Conservation (phyloP, 1,140 invertebrate genomes). For the Euwallacea fornicatus region DNA sequence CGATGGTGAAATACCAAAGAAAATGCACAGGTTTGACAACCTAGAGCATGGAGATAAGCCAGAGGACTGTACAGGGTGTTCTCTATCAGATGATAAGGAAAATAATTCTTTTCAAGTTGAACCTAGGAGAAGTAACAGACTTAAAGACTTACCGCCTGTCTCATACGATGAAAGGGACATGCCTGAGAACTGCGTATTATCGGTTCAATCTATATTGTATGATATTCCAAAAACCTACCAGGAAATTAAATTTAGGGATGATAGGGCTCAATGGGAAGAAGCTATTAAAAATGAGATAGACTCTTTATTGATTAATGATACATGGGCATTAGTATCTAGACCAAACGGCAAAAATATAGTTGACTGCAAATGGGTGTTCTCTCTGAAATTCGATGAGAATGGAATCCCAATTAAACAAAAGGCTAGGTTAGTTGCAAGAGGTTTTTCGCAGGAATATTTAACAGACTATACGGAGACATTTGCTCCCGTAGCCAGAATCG, state of each 20-base stretch:
- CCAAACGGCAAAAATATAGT: slow-evolving; percentile 53
- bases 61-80: too few relatives aligned
- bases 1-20: too few relatives aligned
- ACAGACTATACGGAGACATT: slow-evolving; percentile 37
- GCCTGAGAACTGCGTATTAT: not conserved
- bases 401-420: slow-evolving; percentile 52
- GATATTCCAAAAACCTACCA: slow-evolving; percentile 8
- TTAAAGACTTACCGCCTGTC: slow-evolving; percentile 11
- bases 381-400: slow-evolving; percentile 47
- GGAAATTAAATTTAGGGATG: slow-evolving; percentile 46
- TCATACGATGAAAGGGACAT: not conserved
- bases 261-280: slow-evolving; percentile 48
- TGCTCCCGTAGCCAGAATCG: slow-evolving; percentile 37
- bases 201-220: not conserved
- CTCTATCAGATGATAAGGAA: too few relatives aligned
- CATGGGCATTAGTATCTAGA: slow-evolving; percentile 51
- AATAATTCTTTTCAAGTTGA: not conserved
- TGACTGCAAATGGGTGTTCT: slow-evolving; percentile 51
- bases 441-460: slow-evolving; percentile 50
- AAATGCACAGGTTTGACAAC: too few relatives aligned
- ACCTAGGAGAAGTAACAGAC: slow-evolving; percentile 23
- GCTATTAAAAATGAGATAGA: slow-evolving; percentile 52
- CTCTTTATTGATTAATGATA: slow-evolving; percentile 51
- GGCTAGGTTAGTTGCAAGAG: slow-evolving; percentile 52
- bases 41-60: too few relatives aligned